A percentile compares a stretch with the other conserved stretches of the same genome.
Evolutionary conservation across 2,797 vertebrate genomes (phyloP).

Genomic region (Labroides dimidiatus): DNA sequence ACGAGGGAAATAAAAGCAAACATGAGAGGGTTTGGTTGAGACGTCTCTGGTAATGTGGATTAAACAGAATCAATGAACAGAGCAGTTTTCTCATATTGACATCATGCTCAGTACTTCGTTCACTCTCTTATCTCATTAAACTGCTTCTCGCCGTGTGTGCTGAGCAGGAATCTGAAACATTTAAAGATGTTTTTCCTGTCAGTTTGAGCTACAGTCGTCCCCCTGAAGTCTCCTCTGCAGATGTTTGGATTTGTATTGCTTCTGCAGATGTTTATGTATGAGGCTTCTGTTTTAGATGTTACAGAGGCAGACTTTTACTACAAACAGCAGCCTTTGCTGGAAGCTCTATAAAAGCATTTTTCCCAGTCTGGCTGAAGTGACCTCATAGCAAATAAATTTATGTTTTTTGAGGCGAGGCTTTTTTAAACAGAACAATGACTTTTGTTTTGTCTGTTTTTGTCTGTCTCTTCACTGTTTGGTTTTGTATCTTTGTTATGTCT

Average conservation of each 20-base stretch:
- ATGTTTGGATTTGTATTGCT: slow-evolving; percentile 37
- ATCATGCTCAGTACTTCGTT: slow-evolving; percentile 2
- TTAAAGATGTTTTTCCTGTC: slow-evolving; percentile 39
- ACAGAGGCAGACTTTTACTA: slow-evolving; percentile 22
- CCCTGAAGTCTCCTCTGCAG: slow-evolving; percentile 31
- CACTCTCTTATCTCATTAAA: slow-evolving; percentile 4
- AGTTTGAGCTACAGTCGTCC: slow-evolving; percentile 50
- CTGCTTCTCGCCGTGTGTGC: background rate
- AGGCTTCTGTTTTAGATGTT: slow-evolving; percentile 33
- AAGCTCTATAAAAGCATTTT: slow-evolving; percentile 20
- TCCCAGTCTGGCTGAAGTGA: slow-evolving; percentile 27
- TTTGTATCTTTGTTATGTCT: slow-evolving; percentile 19
- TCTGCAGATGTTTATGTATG: slow-evolving; percentile 62
- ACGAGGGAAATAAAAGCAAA: background rate
- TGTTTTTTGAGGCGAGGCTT: background rate
- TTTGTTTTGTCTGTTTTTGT: slow-evolving; percentile 15
- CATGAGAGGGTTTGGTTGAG: background rate
- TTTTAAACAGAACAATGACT: slow-evolving; percentile 23
- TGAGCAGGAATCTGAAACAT: slow-evolving; percentile 25
- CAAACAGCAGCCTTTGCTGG: slow-evolving; percentile 14
- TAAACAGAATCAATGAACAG: background rate
- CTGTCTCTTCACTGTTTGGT: background rate
- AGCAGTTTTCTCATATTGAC: background rate
- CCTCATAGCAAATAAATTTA: slow-evolving; percentile 13
- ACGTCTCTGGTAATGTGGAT: slow-evolving; percentile 1